Percentiles rank a stretch among this genome's conserved stretches.
Evolutionary conservation across 2,888 invertebrate genomes (phyloP).

Genomic region (Stenotaenia linearis): DNA sequence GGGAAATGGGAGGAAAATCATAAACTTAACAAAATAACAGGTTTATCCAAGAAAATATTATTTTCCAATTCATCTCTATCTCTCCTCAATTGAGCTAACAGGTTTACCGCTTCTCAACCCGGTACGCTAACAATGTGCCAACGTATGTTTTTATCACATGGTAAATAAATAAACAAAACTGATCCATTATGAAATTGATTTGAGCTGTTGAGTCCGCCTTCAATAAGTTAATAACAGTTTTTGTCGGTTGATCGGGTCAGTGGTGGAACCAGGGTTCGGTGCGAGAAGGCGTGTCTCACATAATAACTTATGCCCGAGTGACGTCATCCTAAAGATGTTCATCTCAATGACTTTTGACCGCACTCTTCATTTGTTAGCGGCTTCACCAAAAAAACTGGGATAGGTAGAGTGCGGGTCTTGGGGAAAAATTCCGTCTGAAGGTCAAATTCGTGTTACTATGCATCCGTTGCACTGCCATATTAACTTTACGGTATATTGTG

Average conservation of each 20-base stretch:
- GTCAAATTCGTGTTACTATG: background rate
- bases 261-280: constrained; percentile 15
- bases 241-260: constrained; percentile 19
- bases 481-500: too few species aligned
- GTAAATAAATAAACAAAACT: constrained; percentile 10
- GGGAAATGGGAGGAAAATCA: too few species aligned
- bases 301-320: background rate
- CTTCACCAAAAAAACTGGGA: background rate
- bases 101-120: too few species aligned
- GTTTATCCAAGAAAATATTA: too few species aligned
- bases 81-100: too few species aligned
- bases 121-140: background rate
- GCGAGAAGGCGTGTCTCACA: background rate
- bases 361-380: constrained; percentile 15
- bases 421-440: background rate
- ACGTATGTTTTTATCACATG: background rate
- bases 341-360: constrained; percentile 15
- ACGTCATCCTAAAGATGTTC: constrained; percentile 15
- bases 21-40: too few species aligned
- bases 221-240: constrained; percentile 19
- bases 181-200: constrained; percentile 19
- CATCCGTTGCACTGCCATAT: background rate
- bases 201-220: constrained; percentile 13
- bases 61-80: too few species aligned
- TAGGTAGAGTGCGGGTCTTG: background rate